A percentile compares a stretch with the other conserved stretches of the same genome.
These are phyloP conservation scores for Oreochromis mossambicus DNA, from an alignment of 2,797 vertebrate species.

Conservation along the genomic window DNA sequence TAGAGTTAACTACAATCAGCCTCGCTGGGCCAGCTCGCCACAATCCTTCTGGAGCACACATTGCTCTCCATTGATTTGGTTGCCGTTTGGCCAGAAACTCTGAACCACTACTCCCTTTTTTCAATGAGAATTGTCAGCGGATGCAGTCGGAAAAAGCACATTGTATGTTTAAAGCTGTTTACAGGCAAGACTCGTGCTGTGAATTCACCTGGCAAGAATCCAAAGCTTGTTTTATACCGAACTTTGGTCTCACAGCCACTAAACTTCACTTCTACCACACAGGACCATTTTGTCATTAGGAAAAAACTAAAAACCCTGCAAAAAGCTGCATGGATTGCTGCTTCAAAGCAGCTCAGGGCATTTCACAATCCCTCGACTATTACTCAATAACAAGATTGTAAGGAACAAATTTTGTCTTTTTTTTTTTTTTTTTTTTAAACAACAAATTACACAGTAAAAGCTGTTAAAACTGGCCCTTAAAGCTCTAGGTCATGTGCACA, in stretches of 20 bases:
- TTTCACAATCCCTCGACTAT: neutral
- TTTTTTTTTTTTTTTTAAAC: neutral
- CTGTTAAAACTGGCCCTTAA: neutral
- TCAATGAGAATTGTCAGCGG: neutral
- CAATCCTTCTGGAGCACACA: neutral
- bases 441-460: neutral
- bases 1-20: slow-evolving; percentile 36
- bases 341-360: neutral
- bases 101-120: neutral
- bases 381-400: neutral
- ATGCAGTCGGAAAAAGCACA: neutral
- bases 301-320: neutral
- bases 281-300: neutral
- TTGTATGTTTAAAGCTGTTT: neutral
- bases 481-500: neutral
- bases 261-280: neutral
- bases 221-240: neutral
- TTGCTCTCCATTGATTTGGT: neutral
- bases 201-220: neutral
- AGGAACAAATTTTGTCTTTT: neutral
- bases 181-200: neutral
- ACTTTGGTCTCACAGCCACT: neutral
- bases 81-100: neutral
- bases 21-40: neutral
- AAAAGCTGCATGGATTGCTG: neutral